phyloP scores from a whole-genome alignment of 2,888 invertebrate genomes.

The Augochlorella aurata region DNA sequence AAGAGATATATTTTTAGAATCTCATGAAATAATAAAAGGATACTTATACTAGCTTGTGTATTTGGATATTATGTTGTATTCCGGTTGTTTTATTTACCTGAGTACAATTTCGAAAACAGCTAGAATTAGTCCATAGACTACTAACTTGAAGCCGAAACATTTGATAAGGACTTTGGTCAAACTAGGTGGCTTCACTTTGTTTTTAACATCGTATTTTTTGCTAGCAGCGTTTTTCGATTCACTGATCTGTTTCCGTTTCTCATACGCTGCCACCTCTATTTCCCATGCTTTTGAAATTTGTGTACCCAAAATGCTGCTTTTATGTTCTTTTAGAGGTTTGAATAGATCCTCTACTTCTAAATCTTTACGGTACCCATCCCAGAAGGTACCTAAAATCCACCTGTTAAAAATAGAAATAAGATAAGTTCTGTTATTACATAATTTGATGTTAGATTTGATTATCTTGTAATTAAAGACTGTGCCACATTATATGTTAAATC shows the following conservation, averaged over 20 bases:
- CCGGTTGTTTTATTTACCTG: conserved; percentile 82
- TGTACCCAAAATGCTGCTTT: conserved; percentile 86
- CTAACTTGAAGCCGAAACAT: conserved; percentile 85
- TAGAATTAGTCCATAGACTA: conserved; percentile 86
- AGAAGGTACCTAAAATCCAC: conserved; percentile 88
- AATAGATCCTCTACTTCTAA: conserved; percentile 87
- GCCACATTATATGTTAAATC: not conserved
- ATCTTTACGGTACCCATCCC: conserved; percentile 86
- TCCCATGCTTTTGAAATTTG: conserved; percentile 86
- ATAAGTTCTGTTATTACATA: not conserved
- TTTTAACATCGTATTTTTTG: conserved; percentile 46
- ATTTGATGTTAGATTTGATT: not conserved
- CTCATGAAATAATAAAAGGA: conserved; percentile 18
- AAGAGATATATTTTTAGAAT: conserved; percentile 38
- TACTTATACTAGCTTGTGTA: not conserved
- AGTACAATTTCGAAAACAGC: conserved; percentile 85
- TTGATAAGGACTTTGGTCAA: conserved; percentile 84
- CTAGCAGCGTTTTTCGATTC: conserved; percentile 43
- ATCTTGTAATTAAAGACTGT: conserved; percentile 22
- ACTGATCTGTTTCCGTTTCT: conserved; percentile 50
- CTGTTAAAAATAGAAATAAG: conserved; percentile 80
- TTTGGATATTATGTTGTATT: too few species aligned
- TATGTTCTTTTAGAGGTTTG: conserved; percentile 87
- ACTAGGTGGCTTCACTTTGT: conserved; percentile 83
- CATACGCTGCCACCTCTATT: conserved; percentile 80